Evolutionary conservation across 2,797 vertebrate species (phyloP).

Genomic region (Miichthys miiuy): DNA sequence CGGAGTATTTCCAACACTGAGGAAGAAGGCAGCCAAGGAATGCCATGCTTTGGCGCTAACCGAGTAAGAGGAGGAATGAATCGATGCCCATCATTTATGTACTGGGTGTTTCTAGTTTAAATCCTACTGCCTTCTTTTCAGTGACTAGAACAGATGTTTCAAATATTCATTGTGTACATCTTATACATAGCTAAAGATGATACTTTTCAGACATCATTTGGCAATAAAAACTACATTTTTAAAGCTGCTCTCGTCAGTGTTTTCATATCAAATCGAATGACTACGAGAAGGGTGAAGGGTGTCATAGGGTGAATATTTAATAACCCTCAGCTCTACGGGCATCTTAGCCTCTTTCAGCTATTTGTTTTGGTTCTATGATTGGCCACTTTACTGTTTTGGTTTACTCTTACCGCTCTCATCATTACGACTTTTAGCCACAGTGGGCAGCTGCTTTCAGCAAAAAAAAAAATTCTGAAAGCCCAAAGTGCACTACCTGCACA

Average conservation of each 20-base stretch:
- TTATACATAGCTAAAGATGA: neutral
- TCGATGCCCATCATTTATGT: constrained; percentile 55
- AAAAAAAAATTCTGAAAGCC: neutral
- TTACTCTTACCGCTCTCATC: neutral
- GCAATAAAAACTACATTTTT: neutral
- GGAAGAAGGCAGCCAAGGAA: constrained; percentile 70
- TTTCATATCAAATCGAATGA: neutral
- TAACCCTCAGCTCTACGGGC: neutral
- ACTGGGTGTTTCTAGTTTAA: constrained; percentile 45
- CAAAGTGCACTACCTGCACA: neutral
- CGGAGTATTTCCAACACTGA: constrained; percentile 69
- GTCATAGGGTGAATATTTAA: neutral
- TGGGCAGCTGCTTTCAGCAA: neutral
- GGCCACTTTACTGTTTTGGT: neutral
- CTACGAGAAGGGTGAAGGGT: neutral
- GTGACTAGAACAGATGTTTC: neutral
- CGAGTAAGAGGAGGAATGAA: constrained; percentile 49
- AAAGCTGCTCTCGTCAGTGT: neutral
- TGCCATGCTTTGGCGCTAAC: constrained; percentile 58
- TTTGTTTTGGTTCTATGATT: neutral
- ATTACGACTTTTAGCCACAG: neutral
- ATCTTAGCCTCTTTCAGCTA: neutral
- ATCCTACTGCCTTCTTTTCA: constrained; percentile 14
- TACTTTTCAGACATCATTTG: constrained; percentile 5
- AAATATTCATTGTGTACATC: constrained; percentile 1